A percentile compares a stretch with the other conserved stretches of the same genome.
phyloP scores from a whole-genome alignment of 2,888 invertebrate species.

The Operophtera brumata region DNA sequence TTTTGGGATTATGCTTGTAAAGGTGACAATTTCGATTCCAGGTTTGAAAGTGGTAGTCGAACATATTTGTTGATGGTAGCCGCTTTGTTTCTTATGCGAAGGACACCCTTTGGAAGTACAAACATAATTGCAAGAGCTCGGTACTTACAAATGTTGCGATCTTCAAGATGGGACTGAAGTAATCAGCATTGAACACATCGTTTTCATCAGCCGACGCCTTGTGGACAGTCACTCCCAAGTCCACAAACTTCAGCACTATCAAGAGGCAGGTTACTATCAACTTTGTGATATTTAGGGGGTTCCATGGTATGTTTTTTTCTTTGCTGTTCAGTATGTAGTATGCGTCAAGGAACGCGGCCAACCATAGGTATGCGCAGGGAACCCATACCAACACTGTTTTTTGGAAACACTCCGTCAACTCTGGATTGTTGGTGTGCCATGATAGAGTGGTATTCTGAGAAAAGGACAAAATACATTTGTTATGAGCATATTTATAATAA shows the following conservation, averaged over 20 bases:
- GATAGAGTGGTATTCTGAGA: constrained; percentile 88
- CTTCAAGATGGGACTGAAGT: constrained; percentile 89
- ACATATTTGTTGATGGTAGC: background rate
- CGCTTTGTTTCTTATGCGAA: too few species aligned
- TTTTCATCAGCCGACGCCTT: constrained; percentile 72
- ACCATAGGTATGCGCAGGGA: constrained; percentile 92
- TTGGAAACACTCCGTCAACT: constrained; percentile 95
- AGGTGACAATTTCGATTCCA: background rate
- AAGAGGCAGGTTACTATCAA: constrained; percentile 83
- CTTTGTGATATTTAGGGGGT: constrained; percentile 86
- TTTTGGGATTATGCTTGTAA: background rate
- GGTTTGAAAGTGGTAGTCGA: background rate
- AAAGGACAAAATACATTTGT: background rate
- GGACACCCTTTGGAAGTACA: too few species aligned
- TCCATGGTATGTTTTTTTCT: constrained; percentile 89
- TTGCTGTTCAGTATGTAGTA: constrained; percentile 88
- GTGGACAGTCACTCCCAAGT: constrained; percentile 83
- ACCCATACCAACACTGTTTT: constrained; percentile 94
- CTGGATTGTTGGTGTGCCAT: constrained; percentile 91
- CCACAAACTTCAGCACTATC: constrained; percentile 84
- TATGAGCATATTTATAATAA: background rate
- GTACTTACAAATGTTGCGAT: constrained; percentile 90
- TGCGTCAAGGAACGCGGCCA: constrained; percentile 86
- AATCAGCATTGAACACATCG: constrained; percentile 84
- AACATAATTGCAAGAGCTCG: too few species aligned